These are phyloP conservation scores for Frankliniella fusca DNA, from an alignment of 2,888 invertebrate species.

Conservation along the genomic window DNA sequence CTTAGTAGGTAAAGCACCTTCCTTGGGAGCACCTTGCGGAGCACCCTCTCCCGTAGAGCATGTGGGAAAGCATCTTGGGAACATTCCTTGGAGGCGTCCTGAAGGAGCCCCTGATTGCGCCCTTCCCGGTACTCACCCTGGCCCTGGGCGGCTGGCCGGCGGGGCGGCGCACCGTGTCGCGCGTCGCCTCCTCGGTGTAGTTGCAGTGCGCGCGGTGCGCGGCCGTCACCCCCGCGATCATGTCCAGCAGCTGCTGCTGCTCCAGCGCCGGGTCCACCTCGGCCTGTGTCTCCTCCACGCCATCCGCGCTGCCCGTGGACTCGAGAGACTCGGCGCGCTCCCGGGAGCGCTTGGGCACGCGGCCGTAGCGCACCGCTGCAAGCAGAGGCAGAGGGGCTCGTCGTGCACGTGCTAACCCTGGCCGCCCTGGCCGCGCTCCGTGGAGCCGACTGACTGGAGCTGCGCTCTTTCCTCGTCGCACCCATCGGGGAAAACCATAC, in stretches of 20 bases:
- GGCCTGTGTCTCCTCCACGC: constrained; percentile 46
- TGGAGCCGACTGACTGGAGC: no score
- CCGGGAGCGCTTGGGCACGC: constrained; percentile 89
- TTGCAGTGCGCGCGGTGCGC: constrained; percentile 86
- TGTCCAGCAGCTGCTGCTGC: constrained; percentile 49
- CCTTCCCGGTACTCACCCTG: background rate
- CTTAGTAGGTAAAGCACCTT: no score
- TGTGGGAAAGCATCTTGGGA: no score
- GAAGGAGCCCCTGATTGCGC: no score
- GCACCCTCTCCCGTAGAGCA: no score
- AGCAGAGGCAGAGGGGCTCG: constrained; percentile 33
- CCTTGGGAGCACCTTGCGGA: no score
- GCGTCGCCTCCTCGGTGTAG: constrained; percentile 79
- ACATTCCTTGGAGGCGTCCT: no score
- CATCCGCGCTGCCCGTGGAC: constrained; percentile 47
- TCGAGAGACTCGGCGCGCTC: constrained; percentile 59
- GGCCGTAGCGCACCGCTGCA: constrained; percentile 90
- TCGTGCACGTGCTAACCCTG: no score
- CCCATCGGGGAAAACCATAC: no score
- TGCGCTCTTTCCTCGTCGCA: no score
- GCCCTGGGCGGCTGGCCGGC: constrained; percentile 34
- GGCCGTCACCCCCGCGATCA: constrained; percentile 71
- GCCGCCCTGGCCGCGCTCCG: background rate
- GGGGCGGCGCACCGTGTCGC: constrained; percentile 56
- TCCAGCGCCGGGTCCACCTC: constrained; percentile 33